Conservation (phyloP, 2,888 invertebrate genomes). For the Macaria notata region DNA sequence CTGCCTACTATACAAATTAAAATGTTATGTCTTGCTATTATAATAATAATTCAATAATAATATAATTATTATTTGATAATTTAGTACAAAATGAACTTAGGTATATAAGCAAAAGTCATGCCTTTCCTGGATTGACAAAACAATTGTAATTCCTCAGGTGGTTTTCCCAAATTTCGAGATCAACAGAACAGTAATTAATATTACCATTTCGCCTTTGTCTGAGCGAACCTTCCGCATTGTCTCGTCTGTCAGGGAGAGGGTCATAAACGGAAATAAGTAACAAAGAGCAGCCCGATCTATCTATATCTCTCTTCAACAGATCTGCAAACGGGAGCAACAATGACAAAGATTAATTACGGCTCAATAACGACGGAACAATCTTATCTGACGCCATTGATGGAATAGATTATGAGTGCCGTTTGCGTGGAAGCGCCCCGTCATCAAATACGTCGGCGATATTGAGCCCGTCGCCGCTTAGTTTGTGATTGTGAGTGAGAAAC, state of each 20-base stretch:
- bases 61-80: too few relatives aligned
- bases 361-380: constrained; percentile 65
- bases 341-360: constrained; percentile 72
- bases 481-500: constrained; percentile 31
- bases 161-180: constrained; percentile 21
- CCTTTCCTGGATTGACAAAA: background rate
- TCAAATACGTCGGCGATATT: constrained; percentile 40
- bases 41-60: too few relatives aligned
- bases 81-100: too few relatives aligned
- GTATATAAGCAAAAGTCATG: too few relatives aligned
- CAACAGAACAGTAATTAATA: constrained; percentile 29
- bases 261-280: constrained; percentile 41
- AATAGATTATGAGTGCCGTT: constrained; percentile 54
- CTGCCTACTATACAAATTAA: too few relatives aligned
- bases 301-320: constrained; percentile 49
- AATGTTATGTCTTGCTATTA: too few relatives aligned
- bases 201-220: constrained; percentile 27
- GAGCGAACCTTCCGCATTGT: constrained; percentile 28
- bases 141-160: constrained; percentile 2
- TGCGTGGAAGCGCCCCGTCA: constrained; percentile 47
- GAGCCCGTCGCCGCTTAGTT: constrained; percentile 34
- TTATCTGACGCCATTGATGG: constrained; percentile 61
- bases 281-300: constrained; percentile 38
- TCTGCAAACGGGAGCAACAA: constrained; percentile 61
- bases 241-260: constrained; percentile 29